A percentile compares a stretch with the other conserved stretches of the same genome.
phyloP scores from a whole-genome alignment of 2,113 vertebrate species.

The Mirza zaza region DNA sequence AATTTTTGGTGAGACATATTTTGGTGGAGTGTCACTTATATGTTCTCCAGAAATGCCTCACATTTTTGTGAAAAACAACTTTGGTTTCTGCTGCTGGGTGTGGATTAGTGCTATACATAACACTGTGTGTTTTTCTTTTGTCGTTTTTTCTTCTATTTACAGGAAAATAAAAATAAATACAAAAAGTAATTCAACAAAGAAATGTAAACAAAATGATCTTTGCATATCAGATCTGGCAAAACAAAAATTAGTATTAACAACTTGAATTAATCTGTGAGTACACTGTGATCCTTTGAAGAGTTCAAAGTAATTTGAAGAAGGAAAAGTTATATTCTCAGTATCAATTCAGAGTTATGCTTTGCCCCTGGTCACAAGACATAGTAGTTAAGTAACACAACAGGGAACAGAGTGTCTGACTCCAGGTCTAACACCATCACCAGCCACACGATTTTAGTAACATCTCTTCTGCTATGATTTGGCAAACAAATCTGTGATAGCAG shows the following conservation, averaged over 20 bases:
- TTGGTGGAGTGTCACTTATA: background rate
- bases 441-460: background rate
- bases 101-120: background rate
- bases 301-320: background rate
- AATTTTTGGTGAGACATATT: background rate
- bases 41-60: slow-evolving; percentile 34
- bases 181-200: background rate
- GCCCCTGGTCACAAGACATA: background rate
- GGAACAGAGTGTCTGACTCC: background rate
- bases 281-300: background rate
- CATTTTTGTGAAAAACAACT: background rate
- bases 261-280: background rate
- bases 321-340: background rate
- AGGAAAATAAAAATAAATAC: background rate
- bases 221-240: background rate
- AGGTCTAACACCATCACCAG: background rate
- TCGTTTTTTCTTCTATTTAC: background rate
- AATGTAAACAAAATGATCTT: background rate
- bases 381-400: background rate
- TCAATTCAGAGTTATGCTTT: background rate
- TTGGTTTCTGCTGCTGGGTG: background rate
- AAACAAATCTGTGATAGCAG: background rate
- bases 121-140: background rate
- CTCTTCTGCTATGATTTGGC: background rate
- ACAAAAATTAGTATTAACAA: background rate